These are phyloP conservation scores for Sphecodes monilicornis DNA, from an alignment of 2,888 invertebrate species.

Conservation along the genomic window DNA sequence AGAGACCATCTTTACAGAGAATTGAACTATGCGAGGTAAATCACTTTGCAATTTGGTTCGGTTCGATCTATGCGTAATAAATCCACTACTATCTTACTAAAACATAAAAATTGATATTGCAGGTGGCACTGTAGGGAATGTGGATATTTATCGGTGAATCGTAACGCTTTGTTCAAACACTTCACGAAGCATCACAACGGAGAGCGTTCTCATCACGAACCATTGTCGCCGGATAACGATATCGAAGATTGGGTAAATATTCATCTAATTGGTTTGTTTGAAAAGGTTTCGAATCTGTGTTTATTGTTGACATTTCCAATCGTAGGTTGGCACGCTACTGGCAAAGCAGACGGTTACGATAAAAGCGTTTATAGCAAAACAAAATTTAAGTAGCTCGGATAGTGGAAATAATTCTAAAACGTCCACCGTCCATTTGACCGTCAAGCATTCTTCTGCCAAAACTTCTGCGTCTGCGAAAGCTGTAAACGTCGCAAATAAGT, in stretches of 20 bases:
- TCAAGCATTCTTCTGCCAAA: neutral
- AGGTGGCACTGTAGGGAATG: constrained; percentile 88
- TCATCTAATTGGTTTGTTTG: neutral
- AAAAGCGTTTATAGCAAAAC: constrained; percentile 55
- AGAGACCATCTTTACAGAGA: constrained; percentile 89
- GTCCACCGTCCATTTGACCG: neutral
- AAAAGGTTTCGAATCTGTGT: no score
- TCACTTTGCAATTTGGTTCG: neutral
- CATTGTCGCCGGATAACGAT: constrained; percentile 83
- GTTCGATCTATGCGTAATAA: neutral
- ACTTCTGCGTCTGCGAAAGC: constrained; percentile 1
- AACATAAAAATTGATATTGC: constrained; percentile 42
- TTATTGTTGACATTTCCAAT: neutral
- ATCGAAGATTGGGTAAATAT: constrained; percentile 86
- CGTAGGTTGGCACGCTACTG: constrained; percentile 74
- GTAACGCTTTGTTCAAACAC: constrained; percentile 86
- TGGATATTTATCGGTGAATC: constrained; percentile 86
- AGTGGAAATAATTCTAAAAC: constrained; percentile 7
- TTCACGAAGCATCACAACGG: constrained; percentile 84
- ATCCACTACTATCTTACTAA: neutral
- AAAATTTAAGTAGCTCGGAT: neutral
- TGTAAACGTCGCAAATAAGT: constrained; percentile 53
- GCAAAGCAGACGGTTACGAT: constrained; percentile 75
- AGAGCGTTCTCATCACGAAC: constrained; percentile 69
- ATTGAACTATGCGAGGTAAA: constrained; percentile 88